Evolutionary conservation across 2,888 invertebrate genomes (phyloP).

Genomic region (Dysmachus trigonus): DNA sequence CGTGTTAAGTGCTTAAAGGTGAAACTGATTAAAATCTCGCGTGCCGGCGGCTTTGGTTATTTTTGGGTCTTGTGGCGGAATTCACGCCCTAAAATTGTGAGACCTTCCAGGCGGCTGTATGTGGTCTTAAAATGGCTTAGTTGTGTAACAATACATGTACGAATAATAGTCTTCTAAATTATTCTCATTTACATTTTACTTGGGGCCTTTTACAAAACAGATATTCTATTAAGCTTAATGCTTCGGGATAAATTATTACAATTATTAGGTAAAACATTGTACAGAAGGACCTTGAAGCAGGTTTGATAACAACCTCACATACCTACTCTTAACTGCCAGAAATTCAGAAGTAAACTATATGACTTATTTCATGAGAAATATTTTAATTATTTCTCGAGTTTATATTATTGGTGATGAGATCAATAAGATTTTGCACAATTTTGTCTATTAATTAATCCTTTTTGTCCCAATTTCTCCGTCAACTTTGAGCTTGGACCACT

Average conservation of each 20-base stretch:
- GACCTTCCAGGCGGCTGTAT: not conserved
- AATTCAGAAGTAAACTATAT: not conserved
- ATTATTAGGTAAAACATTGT: not conserved
- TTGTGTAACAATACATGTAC: not conserved
- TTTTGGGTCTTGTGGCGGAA: not conserved
- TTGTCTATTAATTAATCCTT: no score
- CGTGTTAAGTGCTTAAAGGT: conserved; percentile 30
- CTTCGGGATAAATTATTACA: not conserved
- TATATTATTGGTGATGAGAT: no score
- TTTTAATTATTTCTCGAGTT: not conserved
- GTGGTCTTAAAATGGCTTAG: not conserved
- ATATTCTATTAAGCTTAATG: not conserved
- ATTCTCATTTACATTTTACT: not conserved
- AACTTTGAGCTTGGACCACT: no score
- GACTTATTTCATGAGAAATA: not conserved
- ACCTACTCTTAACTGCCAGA: not conserved
- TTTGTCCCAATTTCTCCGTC: no score
- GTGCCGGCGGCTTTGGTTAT: conserved; percentile 5
- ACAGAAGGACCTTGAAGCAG: not conserved
- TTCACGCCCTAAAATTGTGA: not conserved
- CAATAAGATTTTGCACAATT: no score
- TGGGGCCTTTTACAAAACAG: not conserved
- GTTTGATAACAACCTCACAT: not conserved
- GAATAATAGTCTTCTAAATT: not conserved
- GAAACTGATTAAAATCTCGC: conserved; percentile 38